phyloP scores from a whole-genome alignment of 92 coral and sea anemone species.

The Phenganax stokvisi region DNA sequence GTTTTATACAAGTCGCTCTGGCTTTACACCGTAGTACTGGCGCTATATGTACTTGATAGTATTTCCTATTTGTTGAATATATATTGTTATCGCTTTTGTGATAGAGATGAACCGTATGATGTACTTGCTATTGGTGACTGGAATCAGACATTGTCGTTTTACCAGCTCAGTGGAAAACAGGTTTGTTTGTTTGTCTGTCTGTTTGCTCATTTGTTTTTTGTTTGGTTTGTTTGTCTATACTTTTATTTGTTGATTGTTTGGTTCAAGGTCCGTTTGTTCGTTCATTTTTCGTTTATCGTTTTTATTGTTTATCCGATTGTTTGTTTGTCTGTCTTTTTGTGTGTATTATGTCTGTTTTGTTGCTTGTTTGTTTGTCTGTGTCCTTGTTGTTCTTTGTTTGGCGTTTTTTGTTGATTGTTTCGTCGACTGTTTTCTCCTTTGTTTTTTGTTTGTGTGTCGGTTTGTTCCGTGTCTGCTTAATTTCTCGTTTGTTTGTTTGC shows the following conservation, averaged over 20 bases:
- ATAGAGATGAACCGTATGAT: conserved; percentile 91
- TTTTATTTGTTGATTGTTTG: neutral
- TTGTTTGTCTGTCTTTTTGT: too few species aligned
- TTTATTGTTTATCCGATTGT: too few species aligned
- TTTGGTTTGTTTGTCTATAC: too few species aligned
- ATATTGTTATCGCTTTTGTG: neutral
- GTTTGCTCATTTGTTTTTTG: neutral
- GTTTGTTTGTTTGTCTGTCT: conserved; percentile 28
- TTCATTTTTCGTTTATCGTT: neutral
- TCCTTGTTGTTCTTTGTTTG: too few species aligned
- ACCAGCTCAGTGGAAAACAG: conserved; percentile 97
- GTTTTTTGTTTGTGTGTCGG: neutral
- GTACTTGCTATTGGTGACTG: conserved; percentile 93
- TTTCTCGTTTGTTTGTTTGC: too few species aligned
- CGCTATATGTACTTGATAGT: too few species aligned
- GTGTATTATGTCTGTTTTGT: neutral
- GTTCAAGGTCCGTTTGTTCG: neutral
- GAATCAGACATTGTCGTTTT: conserved; percentile 83
- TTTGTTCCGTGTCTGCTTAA: neutral
- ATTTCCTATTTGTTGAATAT: neutral
- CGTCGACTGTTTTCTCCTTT: too few species aligned
- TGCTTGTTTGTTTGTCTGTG: too few species aligned
- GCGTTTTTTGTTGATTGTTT: too few species aligned
- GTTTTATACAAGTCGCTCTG: too few species aligned
- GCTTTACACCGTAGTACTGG: too few species aligned